phyloP scores from a whole-genome alignment of 2,888 invertebrate species.

The Ectemnius cavifrons region DNA sequence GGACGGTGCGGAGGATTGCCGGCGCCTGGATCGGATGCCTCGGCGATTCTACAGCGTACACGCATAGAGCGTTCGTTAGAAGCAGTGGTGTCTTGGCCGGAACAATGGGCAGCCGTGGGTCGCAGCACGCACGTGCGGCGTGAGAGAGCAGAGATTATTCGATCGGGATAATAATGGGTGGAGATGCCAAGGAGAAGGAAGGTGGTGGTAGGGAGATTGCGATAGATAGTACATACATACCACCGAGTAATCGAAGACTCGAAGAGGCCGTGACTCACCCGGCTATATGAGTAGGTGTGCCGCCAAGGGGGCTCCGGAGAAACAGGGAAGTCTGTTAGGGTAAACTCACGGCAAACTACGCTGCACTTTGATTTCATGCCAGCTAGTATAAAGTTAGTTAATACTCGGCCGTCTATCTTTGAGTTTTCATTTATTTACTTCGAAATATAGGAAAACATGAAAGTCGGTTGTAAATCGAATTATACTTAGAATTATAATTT shows the following conservation, averaged over 20 bases:
- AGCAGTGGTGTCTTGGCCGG: slow-evolving; percentile 20
- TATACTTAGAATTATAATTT: too few species aligned
- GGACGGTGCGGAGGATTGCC: too few species aligned
- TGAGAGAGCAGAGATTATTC: slow-evolving; percentile 48
- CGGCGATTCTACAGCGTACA: not conserved
- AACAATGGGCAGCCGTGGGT: slow-evolving; percentile 44
- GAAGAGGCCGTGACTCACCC: slow-evolving; percentile 19
- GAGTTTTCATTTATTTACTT: too few species aligned
- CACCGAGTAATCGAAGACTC: slow-evolving; percentile 20
- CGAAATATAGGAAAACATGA: too few species aligned
- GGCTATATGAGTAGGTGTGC: slow-evolving; percentile 14
- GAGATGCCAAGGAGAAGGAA: not conserved
- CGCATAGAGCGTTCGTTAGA: not conserved
- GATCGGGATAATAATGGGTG: slow-evolving; percentile 47
- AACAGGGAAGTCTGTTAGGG: not conserved
- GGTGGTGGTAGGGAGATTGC: slow-evolving; percentile 36
- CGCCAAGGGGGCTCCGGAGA: not conserved
- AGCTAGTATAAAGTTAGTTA: too few species aligned
- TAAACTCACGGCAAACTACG: not conserved
- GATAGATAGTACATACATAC: slow-evolving; percentile 23
- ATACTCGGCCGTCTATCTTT: too few species aligned
- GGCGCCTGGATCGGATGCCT: not conserved
- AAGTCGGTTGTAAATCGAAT: too few species aligned
- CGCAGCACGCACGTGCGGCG: slow-evolving; percentile 19
- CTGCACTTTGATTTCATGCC: too few species aligned